Evolutionary conservation across 2,797 vertebrate genomes (phyloP).

Genomic region (Fistularia commersonii): DNA sequence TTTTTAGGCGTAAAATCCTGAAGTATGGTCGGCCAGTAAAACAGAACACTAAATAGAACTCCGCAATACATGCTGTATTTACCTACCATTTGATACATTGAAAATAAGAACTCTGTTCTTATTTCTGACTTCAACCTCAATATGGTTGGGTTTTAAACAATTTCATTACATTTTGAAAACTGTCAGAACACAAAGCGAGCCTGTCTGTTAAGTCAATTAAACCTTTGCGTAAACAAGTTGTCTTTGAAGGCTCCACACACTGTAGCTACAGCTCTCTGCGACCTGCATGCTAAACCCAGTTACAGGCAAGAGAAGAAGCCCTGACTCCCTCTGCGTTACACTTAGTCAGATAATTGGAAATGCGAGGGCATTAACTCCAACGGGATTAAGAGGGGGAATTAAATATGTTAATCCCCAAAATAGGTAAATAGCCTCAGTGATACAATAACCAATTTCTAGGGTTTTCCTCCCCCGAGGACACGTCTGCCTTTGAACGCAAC

Average conservation of each 20-base stretch:
- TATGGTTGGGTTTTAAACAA: slow-evolving; percentile 1
- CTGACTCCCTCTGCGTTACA: slow-evolving; percentile 74
- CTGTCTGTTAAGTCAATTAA: slow-evolving; percentile 60
- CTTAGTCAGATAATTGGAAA: slow-evolving; percentile 85
- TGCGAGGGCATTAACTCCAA: slow-evolving; percentile 82
- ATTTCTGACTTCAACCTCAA: not conserved
- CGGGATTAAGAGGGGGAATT: slow-evolving; percentile 83
- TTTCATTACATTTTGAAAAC: slow-evolving; percentile 31
- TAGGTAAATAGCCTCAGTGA: slow-evolving; percentile 85
- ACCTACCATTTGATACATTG: not conserved
- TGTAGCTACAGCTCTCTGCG: slow-evolving; percentile 53
- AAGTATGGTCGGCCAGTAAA: not conserved
- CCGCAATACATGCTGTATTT: too few species aligned
- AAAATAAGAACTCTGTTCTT: not conserved
- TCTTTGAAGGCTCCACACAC: slow-evolving; percentile 62
- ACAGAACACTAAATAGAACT: too few species aligned
- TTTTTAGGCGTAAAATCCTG: not conserved
- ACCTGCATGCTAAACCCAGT: slow-evolving; percentile 69
- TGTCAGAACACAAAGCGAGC: slow-evolving; percentile 36
- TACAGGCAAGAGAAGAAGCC: slow-evolving; percentile 67
- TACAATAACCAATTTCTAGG: slow-evolving; percentile 86
- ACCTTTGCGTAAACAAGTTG: slow-evolving; percentile 58
- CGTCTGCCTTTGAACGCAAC: slow-evolving; percentile 80
- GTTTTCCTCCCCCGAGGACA: slow-evolving; percentile 83
- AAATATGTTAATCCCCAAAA: slow-evolving; percentile 87